These are phyloP conservation scores for Potamilus streckersoni DNA, from an alignment of 1,140 invertebrate species.

Conservation along the genomic window DNA sequence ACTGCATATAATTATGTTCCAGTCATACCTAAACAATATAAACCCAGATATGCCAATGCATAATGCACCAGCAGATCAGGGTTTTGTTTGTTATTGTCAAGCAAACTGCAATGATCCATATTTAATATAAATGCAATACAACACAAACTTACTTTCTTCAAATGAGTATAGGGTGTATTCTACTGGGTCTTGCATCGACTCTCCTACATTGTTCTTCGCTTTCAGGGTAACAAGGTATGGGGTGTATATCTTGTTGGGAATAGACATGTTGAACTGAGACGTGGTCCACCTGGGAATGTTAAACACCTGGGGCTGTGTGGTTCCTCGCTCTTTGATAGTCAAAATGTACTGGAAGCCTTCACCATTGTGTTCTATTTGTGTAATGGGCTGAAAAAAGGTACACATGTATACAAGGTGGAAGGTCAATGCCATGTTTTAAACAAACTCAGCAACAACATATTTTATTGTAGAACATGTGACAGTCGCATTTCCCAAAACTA, in stretches of 20 bases:
- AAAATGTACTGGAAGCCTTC: slow-evolving; percentile 93
- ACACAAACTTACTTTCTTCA: slow-evolving; percentile 76
- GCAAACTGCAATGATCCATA: no score
- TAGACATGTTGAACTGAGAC: slow-evolving; percentile 21
- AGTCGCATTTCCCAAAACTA: background rate
- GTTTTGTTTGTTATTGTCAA: no score
- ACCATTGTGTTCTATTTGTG: slow-evolving; percentile 95
- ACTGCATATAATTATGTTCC: no score
- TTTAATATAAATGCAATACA: no score
- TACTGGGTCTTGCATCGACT: slow-evolving; percentile 80
- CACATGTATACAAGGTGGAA: no score
- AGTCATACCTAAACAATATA: no score
- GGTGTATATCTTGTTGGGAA: slow-evolving; percentile 78
- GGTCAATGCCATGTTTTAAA: no score
- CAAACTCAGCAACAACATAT: no score
- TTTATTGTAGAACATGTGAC: background rate
- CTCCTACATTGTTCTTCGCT: slow-evolving; percentile 90
- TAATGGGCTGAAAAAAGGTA: slow-evolving; percentile 80
- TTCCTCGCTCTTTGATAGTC: slow-evolving; percentile 79
- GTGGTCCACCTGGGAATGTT: slow-evolving; percentile 45
- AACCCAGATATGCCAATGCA: no score
- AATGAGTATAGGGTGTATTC: slow-evolving; percentile 92
- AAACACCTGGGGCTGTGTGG: slow-evolving; percentile 17
- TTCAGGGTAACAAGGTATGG: slow-evolving; percentile 92
- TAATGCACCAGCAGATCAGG: no score